These are phyloP conservation scores for Atherinomorus stipes DNA, from an alignment of 2,113 vertebrate genomes.

Conservation along the genomic window DNA sequence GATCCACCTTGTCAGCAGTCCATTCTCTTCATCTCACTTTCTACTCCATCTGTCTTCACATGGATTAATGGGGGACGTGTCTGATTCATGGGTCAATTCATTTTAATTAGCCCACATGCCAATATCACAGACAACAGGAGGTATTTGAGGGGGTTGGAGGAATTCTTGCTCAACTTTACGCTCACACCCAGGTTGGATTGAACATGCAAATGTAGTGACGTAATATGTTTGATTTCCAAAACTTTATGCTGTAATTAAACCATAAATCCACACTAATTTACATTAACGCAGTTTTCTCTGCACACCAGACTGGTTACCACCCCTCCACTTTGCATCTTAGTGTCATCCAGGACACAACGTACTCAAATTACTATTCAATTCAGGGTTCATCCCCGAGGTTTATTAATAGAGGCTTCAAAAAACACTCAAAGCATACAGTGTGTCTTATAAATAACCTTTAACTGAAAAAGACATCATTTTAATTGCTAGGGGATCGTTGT, in stretches of 20 bases:
- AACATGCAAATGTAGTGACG: background rate
- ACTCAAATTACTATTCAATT: conserved; percentile 17
- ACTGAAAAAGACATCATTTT: conserved; percentile 49
- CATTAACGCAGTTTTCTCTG: conserved; percentile 39
- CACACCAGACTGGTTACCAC: conserved; percentile 35
- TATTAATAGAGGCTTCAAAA: conserved; percentile 32
- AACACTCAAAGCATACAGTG: conserved; percentile 21
- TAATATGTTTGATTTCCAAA: too few species aligned
- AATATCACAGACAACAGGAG: background rate
- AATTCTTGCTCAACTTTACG: conserved; percentile 27
- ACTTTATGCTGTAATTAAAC: conserved; percentile 11
- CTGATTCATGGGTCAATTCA: conserved; percentile 50
- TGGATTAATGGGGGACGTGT: conserved; percentile 24
- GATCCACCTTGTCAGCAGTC: conserved; percentile 16
- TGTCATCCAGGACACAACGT: conserved; percentile 21
- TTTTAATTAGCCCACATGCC: conserved; percentile 42
- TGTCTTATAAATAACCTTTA: conserved; percentile 40
- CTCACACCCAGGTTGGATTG: background rate
- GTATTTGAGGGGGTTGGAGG: background rate
- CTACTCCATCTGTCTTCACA: background rate
- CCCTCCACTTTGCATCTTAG: conserved; percentile 31
- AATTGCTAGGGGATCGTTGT: conserved; percentile 18
- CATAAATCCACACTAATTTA: conserved; percentile 35
- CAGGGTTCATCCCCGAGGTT: conserved; percentile 27
- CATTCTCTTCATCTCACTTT: conserved; percentile 10